A percentile compares a stretch with the other conserved stretches of the same genome.
Evolutionary conservation across 2,888 invertebrate genomes (phyloP).

Genomic region (Plemyria rubiginata): DNA sequence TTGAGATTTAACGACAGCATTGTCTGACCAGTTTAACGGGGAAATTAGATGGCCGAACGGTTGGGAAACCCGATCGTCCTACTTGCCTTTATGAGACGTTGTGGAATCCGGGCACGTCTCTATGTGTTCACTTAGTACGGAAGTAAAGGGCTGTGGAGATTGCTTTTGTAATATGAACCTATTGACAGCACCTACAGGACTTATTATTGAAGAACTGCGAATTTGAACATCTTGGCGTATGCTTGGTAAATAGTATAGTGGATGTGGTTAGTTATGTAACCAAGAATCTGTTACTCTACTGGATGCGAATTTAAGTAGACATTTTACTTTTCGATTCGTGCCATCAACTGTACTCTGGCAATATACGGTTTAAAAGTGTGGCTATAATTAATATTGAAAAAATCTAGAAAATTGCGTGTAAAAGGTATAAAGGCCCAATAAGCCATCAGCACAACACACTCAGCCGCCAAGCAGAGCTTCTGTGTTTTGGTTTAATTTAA

Average conservation of each 20-base stretch:
- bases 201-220: constrained; percentile 12
- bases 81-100: constrained; percentile 43
- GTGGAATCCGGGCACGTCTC: constrained; percentile 47
- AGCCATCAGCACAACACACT: too few relatives aligned
- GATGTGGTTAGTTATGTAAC: constrained; percentile 4
- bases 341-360: too few relatives aligned
- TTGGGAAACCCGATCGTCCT: constrained; percentile 73
- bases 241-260: neutral
- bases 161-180: constrained; percentile 27
- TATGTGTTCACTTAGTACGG: constrained; percentile 44
- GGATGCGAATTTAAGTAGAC: neutral
- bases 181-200: constrained; percentile 8
- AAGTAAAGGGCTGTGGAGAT: constrained; percentile 39
- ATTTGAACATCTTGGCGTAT: constrained; percentile 7
- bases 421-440: too few relatives aligned
- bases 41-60: constrained; percentile 56
- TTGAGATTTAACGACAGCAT: constrained; percentile 68
- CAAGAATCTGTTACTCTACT: neutral
- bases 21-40: constrained; percentile 59
- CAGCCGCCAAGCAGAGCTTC: too few relatives aligned
- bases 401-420: too few relatives aligned
- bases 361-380: too few relatives aligned
- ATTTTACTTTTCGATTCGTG: neutral
- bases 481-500: too few relatives aligned
- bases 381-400: too few relatives aligned